These are phyloP conservation scores for Prenolepis imparis DNA, from an alignment of 2,888 invertebrate species.

Conservation along the genomic window DNA sequence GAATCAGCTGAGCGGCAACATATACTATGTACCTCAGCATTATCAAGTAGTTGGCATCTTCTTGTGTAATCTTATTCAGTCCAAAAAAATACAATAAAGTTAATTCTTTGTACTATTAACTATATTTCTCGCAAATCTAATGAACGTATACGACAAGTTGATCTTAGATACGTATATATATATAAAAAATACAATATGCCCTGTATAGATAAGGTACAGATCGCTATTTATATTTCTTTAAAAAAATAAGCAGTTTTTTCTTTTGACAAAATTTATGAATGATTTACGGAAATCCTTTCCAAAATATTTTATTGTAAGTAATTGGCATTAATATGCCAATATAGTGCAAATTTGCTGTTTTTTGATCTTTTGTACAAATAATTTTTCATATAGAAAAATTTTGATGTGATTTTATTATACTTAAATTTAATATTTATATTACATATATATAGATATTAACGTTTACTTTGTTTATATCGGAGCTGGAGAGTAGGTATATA, in stretches of 20 bases:
- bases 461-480: not conserved
- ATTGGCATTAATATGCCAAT: too few relatives aligned
- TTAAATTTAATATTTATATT: not conserved
- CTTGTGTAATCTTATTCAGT: constrained; percentile 3
- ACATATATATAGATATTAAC: not conserved
- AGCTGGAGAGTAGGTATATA: too few relatives aligned
- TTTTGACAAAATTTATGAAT: not conserved
- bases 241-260: not conserved
- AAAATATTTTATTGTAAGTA: not conserved
- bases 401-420: not conserved
- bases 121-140: not conserved
- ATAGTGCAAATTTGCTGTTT: not conserved
- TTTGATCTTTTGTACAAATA: not conserved
- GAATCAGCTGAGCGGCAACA: constrained; percentile 50
- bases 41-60: not conserved
- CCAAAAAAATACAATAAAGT: not conserved
- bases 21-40: constrained; percentile 6
- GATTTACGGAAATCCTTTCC: not conserved
- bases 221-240: not conserved
- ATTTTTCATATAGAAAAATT: not conserved
- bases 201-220: not conserved
- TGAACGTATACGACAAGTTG: not conserved
- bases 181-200: not conserved
- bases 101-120: not conserved
- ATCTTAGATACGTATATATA: not conserved